Conservation (phyloP, 2,797 vertebrate species). For the Rhinella marina region DNA sequence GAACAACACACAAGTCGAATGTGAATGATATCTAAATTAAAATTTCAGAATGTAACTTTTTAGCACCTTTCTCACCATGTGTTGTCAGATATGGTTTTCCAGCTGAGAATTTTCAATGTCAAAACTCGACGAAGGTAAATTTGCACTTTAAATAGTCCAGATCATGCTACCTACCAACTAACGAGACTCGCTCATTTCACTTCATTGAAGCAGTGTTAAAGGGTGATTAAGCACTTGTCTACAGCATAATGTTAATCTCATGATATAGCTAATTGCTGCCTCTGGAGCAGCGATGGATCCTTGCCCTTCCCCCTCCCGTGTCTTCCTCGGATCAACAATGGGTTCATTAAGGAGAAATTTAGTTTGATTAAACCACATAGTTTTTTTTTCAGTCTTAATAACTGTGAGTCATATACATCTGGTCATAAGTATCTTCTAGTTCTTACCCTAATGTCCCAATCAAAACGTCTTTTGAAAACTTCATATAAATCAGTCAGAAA, state of each 20-base stretch:
- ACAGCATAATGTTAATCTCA: neutral
- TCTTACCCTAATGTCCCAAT: neutral
- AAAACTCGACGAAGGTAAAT: neutral
- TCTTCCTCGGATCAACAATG: slow-evolving; percentile 6
- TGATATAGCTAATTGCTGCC: slow-evolving; percentile 14
- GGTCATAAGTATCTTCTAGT: neutral
- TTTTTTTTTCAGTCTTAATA: neutral
- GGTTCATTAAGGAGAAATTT: slow-evolving; percentile 12
- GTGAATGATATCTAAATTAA: too few relatives aligned
- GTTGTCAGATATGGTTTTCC: neutral
- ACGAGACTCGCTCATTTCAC: neutral
- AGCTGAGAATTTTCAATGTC: neutral
- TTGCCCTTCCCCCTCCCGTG: neutral
- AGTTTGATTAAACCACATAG: neutral
- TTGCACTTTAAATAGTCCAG: neutral
- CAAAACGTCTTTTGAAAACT: neutral
- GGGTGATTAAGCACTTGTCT: slow-evolving; percentile 20
- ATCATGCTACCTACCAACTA: neutral
- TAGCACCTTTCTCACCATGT: neutral
- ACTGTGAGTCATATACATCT: slow-evolving; percentile 15
- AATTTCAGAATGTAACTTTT: too few relatives aligned
- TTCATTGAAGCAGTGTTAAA: neutral
- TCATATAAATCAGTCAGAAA: neutral
- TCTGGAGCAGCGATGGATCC: neutral
- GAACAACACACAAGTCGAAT: too few relatives aligned